Evolutionary conservation across 2,888 invertebrate genomes (phyloP).

Genomic region (Pharmacophagus antenor): DNA sequence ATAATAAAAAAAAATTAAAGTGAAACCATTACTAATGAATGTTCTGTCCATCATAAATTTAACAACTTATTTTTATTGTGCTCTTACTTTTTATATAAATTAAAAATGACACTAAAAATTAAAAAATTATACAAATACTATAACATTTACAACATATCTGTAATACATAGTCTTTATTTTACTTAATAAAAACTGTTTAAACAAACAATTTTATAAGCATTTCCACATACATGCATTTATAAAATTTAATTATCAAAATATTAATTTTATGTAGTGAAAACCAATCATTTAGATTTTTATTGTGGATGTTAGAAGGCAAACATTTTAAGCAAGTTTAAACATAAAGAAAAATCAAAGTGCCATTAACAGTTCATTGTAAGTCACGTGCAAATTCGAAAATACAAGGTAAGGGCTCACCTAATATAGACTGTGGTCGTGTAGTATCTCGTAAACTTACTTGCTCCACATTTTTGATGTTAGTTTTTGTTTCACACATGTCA

Average conservation of each 20-base stretch:
- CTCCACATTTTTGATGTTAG: conserved; percentile 49
- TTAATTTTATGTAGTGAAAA: background rate
- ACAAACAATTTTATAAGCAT: background rate
- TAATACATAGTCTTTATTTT: too few relatives aligned
- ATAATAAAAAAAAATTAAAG: background rate
- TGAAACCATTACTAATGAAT: background rate
- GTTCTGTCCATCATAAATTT: background rate
- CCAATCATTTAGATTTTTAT: background rate
- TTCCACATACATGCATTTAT: background rate
- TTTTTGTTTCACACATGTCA: conserved; percentile 47
- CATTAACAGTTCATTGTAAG: conserved; percentile 13
- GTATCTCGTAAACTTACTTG: conserved; percentile 53
- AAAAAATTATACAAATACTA: too few relatives aligned
- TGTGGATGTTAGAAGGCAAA: background rate
- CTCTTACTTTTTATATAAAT: too few relatives aligned
- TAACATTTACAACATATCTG: too few relatives aligned
- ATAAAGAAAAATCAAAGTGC: conserved; percentile 14
- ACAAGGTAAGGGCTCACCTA: conserved; percentile 59
- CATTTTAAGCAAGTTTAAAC: conserved; percentile 2
- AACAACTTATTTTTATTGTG: too few relatives aligned
- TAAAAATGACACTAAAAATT: too few relatives aligned
- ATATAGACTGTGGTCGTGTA: conserved; percentile 67
- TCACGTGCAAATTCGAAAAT: conserved; percentile 15
- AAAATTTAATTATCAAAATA: background rate
- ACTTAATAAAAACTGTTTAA: too few relatives aligned